phyloP scores from a whole-genome alignment of 2,797 vertebrate genomes.

The Aeoliscus strigatus region DNA sequence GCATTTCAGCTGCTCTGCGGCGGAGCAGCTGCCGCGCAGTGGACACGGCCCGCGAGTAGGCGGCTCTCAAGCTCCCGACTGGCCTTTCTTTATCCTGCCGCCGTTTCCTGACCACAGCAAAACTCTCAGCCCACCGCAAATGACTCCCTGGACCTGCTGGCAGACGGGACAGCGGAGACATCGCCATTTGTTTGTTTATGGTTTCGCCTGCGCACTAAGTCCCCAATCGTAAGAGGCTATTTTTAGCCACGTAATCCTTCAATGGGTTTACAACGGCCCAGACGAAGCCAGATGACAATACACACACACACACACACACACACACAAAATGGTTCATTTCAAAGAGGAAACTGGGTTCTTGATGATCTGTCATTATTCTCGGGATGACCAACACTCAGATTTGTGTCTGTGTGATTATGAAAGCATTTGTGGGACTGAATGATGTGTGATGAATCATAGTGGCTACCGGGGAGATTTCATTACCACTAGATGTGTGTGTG shows the following conservation, averaged over 20 bases:
- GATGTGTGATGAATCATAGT: too few relatives aligned
- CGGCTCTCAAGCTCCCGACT: constrained; percentile 40
- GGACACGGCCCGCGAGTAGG: constrained; percentile 45
- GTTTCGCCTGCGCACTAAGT: constrained; percentile 47
- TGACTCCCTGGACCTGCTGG: constrained; percentile 57
- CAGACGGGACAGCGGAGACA: constrained; percentile 39
- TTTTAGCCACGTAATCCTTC: constrained; percentile 71
- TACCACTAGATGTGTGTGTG: too few relatives aligned
- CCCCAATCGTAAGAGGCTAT: constrained; percentile 55
- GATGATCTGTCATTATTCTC: constrained; percentile 60
- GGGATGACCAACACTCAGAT: too few relatives aligned
- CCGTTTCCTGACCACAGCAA: constrained; percentile 62
- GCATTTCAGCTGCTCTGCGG: constrained; percentile 67
- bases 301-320: too few relatives aligned
- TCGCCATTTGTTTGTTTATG: constrained; percentile 70
- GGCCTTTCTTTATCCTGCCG: constrained; percentile 44
- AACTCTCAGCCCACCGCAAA: constrained; percentile 57
- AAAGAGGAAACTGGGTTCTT: constrained; percentile 51
- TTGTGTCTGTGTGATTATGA: too few relatives aligned
- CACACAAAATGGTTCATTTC: constrained; percentile 40
- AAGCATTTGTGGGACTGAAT: too few relatives aligned
- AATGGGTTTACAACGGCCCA: constrained; percentile 69
- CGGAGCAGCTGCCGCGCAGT: constrained; percentile 55
- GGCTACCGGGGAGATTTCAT: too few relatives aligned
- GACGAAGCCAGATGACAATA: constrained; percentile 58